Conservation (phyloP, 2,113 vertebrate species). For the Lichenostomus cassidix region DNA sequence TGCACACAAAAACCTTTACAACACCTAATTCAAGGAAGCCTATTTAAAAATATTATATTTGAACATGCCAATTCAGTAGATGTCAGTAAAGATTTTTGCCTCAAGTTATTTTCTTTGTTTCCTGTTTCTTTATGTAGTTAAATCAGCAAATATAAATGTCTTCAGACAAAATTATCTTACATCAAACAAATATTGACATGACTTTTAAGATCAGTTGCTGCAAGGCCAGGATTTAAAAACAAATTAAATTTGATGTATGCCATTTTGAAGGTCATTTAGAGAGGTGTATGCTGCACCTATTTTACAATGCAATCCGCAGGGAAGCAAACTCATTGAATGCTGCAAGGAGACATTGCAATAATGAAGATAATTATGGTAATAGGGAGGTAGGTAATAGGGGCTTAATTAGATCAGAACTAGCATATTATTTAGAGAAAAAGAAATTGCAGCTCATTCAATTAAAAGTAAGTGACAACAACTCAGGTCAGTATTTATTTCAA, state of each 20-base stretch:
- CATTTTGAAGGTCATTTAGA: slow-evolving; percentile 42
- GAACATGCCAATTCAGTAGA: slow-evolving; percentile 18
- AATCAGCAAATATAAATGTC: slow-evolving; percentile 59
- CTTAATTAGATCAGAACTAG: slow-evolving; percentile 39
- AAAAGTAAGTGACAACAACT: slow-evolving; percentile 30
- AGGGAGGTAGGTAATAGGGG: not conserved
- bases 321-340: slow-evolving; percentile 2
- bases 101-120: slow-evolving; percentile 44
- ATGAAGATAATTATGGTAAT: slow-evolving; percentile 49
- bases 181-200: slow-evolving; percentile 67
- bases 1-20: not conserved
- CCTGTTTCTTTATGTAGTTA: not conserved
- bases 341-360: not conserved
- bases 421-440: slow-evolving; percentile 15
- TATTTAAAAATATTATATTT: slow-evolving; percentile 32
- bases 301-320: slow-evolving; percentile 20
- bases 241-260: slow-evolving; percentile 56
- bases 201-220: slow-evolving; percentile 70
- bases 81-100: slow-evolving; percentile 28
- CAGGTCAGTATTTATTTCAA: slow-evolving; percentile 19
- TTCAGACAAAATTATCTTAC: slow-evolving; percentile 62
- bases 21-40: not conserved
- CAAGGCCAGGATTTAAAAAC: slow-evolving; percentile 55
- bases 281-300: slow-evolving; percentile 47
- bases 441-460: slow-evolving; percentile 16